phyloP scores from a whole-genome alignment of 2,888 invertebrate genomes.

The Pachymerium ferrugineum region DNA sequence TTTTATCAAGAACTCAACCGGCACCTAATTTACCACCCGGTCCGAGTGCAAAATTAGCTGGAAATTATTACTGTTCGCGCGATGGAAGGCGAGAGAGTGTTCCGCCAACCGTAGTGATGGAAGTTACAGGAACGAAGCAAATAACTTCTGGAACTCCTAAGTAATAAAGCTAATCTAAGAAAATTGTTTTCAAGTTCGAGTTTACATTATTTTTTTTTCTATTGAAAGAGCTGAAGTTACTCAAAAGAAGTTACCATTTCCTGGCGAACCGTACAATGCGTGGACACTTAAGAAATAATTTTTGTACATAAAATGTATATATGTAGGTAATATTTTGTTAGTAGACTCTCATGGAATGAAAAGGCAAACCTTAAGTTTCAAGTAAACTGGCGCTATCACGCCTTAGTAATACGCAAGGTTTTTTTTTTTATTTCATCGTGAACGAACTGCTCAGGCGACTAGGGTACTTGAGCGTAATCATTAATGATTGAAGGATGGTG shows the following conservation, averaged over 20 bases:
- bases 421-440: too few relatives aligned
- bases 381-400: too few relatives aligned
- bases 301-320: too few relatives aligned
- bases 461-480: too few relatives aligned
- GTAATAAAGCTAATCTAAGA: neutral
- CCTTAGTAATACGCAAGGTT: too few relatives aligned
- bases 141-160: neutral
- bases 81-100: conserved; percentile 74
- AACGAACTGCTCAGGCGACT: too few relatives aligned
- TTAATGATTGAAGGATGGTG: too few relatives aligned
- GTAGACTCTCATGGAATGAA: too few relatives aligned
- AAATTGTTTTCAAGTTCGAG: neutral
- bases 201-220: neutral
- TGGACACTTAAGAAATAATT: neutral
- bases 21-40: conserved; percentile 76
- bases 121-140: neutral
- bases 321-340: too few relatives aligned
- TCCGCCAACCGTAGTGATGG: conserved; percentile 59
- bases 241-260: neutral
- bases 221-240: neutral
- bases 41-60: conserved; percentile 67
- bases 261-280: neutral
- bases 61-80: conserved; percentile 75
- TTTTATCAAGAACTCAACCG: conserved; percentile 63
- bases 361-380: too few relatives aligned